These are phyloP conservation scores for Sebastes elongatus DNA, from an alignment of 2,797 vertebrate species.

Conservation along the genomic window DNA sequence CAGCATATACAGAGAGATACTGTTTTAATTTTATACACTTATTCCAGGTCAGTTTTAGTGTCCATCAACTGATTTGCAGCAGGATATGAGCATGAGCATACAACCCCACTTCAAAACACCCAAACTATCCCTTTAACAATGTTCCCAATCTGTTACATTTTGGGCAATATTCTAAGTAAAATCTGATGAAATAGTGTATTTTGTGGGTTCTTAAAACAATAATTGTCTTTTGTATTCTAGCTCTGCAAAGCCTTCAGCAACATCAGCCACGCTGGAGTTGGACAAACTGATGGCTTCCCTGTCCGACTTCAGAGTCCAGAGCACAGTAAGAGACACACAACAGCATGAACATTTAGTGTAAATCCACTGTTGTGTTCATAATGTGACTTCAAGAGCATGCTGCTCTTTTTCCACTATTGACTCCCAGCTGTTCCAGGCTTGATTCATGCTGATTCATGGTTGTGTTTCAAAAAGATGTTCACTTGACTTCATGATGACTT, in stretches of 20 bases:
- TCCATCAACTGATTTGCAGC: neutral
- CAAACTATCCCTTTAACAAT: too few relatives aligned
- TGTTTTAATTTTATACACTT: neutral
- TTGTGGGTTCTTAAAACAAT: slow-evolving; percentile 2
- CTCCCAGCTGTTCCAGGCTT: neutral
- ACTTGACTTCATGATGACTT: slow-evolving; percentile 16
- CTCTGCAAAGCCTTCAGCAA: slow-evolving; percentile 85
- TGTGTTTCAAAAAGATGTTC: neutral
- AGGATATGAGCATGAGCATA: neutral
- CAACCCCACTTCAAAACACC: too few relatives aligned
- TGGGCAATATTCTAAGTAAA: neutral
- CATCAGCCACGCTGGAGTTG: slow-evolving; percentile 91
- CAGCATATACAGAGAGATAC: neutral
- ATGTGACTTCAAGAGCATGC: neutral
- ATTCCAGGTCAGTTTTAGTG: neutral
- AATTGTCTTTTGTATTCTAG: slow-evolving; percentile 48
- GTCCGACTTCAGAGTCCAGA: slow-evolving; percentile 93
- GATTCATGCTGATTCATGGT: neutral
- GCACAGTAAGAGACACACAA: slow-evolving; percentile 82
- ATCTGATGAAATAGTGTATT: neutral
- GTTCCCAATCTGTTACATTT: neutral
- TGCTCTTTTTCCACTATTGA: neutral
- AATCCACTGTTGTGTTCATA: neutral
- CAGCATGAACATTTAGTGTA: neutral
- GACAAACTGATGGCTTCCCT: slow-evolving; percentile 94